Evolutionary conservation across 2,797 vertebrate genomes (phyloP), one percentile per base, ranked within the genome.

Genomic region (Danio tinwini): DNA sequence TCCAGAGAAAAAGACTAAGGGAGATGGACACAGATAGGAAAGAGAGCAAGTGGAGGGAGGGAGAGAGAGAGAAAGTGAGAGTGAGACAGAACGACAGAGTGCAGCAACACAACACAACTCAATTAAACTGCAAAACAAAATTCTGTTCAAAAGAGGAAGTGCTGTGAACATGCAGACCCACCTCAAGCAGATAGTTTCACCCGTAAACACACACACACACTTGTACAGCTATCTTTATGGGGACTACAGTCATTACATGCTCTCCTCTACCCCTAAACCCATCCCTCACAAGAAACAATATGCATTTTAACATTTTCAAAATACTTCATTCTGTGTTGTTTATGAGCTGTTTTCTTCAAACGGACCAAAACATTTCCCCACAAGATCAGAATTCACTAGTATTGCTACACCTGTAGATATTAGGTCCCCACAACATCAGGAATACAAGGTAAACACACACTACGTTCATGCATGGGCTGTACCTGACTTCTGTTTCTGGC

Each of bases 401-500:
- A 29, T 29, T 29, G 29, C 29, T 29, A 29, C 29, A 29, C 29
- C 29, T 29, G 29, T 29, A 29, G 29, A 29, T 29, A 29, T 29
- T 29, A 29, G 29, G 29, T 29, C 29, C 29, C 29, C 29, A 29
- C 29, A 29, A 29, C 29, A 29, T 29, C 29, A 29, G 29, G 29
- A 29, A 29, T 29, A 29, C 29, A 29, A 29, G 29, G 29, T 29
- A 80, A 12, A 55, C 74, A 69, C 47, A 88, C 82, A 84, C 67
- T 10, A 53, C 29, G 21, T 68, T 80, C 67, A 73, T 71, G 82
- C 68, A 82, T 70, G 77, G 29, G 29, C 29, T 29, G 29, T 75
- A 86, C 74, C 85, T 82, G 78, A 86, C 85, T 86, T 80, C 82
- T 85, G 68, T 77, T 77, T 76, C 80, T 80, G 69, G 68, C 40